phyloP scores from a whole-genome alignment of 1,140 invertebrate species.

The Whitmania pigra region DNA sequence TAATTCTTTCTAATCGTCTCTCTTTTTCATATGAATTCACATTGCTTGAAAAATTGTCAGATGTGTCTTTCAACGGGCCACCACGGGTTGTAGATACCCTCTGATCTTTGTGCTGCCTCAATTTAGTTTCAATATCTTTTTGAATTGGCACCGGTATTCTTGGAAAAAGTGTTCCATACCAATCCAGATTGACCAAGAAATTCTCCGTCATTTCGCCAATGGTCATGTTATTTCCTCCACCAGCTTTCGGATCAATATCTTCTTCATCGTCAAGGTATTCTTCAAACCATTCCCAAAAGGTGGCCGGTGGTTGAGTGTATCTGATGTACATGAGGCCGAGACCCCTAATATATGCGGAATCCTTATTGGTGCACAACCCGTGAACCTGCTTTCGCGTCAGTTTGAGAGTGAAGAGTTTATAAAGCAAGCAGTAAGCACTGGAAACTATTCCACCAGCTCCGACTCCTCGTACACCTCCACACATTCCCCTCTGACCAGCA shows the following conservation, averaged over 20 bases:
- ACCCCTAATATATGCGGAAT: slow-evolving; percentile 92
- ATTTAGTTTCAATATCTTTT: slow-evolving; percentile 44
- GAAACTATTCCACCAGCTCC: slow-evolving; percentile 97
- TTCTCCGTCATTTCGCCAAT: slow-evolving; percentile 85
- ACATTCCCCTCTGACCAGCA: slow-evolving; percentile 79
- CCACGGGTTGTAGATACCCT: slow-evolving; percentile 27
- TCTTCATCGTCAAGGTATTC: slow-evolving; percentile 92
- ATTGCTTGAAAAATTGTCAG: slow-evolving; percentile 46
- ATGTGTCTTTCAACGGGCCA: slow-evolving; percentile 46
- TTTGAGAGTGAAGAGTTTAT: slow-evolving; percentile 90
- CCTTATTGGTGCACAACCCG: slow-evolving; percentile 81
- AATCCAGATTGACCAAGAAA: slow-evolving; percentile 84
- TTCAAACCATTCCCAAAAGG: slow-evolving; percentile 92
- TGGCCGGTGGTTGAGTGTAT: slow-evolving; percentile 86
- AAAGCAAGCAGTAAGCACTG: slow-evolving; percentile 92
- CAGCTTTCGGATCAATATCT: slow-evolving; percentile 91
- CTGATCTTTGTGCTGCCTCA: slow-evolving; percentile 26
- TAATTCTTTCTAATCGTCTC: not conserved
- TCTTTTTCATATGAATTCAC: slow-evolving; percentile 43
- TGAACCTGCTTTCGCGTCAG: slow-evolving; percentile 93
- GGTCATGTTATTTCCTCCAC: slow-evolving; percentile 80
- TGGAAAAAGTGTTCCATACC: slow-evolving; percentile 90
- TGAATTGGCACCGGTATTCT: slow-evolving; percentile 97
- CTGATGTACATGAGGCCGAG: slow-evolving; percentile 91
- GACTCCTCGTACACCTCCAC: slow-evolving; percentile 93